Evolutionary conservation across 1,140 invertebrate genomes (phyloP).

Genomic region (Drosophila auraria): DNA sequence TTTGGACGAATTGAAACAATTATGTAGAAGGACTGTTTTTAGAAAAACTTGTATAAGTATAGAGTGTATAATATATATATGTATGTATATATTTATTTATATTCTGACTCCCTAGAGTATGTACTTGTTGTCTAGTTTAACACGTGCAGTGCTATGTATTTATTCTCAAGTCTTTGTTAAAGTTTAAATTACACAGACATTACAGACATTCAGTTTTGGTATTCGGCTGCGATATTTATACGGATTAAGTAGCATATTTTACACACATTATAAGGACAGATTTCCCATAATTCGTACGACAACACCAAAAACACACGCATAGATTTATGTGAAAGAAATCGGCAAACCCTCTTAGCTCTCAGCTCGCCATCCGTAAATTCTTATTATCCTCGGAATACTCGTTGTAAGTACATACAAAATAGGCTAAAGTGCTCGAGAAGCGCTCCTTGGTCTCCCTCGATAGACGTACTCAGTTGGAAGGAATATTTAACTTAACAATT

Average conservation of each 20-base stretch:
- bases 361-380: conserved; percentile 12
- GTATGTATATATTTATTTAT: conserved; percentile 34
- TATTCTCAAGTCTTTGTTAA: conserved; percentile 44
- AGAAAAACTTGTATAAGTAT: conserved; percentile 52
- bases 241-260: conserved; percentile 48
- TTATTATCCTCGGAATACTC: conserved; percentile 38
- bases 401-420: conserved; percentile 64
- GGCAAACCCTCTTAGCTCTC: conserved; percentile 10
- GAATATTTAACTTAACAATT: conserved; percentile 67
- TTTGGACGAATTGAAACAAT: conserved; percentile 35
- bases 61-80: conserved; percentile 43
- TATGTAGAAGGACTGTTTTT: conserved; percentile 33
- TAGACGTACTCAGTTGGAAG: conserved; percentile 50
- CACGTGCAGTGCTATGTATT: conserved; percentile 41
- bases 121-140: conserved; percentile 43
- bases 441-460: conserved; percentile 22
- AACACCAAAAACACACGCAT: conserved; percentile 42
- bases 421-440: conserved; percentile 33
- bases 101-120: conserved; percentile 40
- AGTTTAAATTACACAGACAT: conserved; percentile 29
- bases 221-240: conserved; percentile 39
- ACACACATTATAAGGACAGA: conserved; percentile 40
- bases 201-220: conserved; percentile 25
- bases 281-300: conserved; percentile 30
- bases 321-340: conserved; percentile 39